Evolutionary conservation across 2,888 invertebrate genomes (phyloP).

Genomic region (Apoderus coryli): DNA sequence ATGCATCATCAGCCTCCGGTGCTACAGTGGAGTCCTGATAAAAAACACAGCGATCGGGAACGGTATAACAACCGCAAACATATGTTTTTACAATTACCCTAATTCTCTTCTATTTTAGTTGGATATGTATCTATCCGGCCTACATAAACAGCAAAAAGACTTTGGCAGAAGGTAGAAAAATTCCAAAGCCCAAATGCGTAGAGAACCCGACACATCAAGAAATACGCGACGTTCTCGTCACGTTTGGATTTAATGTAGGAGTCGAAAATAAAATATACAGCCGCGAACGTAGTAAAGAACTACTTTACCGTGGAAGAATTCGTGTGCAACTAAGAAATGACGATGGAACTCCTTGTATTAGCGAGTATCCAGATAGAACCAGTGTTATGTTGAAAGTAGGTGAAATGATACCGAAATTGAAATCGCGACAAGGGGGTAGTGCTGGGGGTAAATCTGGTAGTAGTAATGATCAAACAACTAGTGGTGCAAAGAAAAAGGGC

Average conservation of each 20-base stretch:
- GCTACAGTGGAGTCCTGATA: constrained; percentile 50
- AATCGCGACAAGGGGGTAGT: constrained; percentile 58
- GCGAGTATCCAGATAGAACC: constrained; percentile 59
- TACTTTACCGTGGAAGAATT: constrained; percentile 71
- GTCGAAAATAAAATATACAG: constrained; percentile 68
- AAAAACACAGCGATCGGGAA: constrained; percentile 67
- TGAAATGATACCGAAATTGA: constrained; percentile 80
- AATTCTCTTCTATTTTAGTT: constrained; percentile 40
- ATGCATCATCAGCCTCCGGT: too few relatives aligned
- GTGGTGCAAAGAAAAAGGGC: constrained; percentile 23
- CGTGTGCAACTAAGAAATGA: constrained; percentile 86
- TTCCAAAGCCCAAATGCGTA: constrained; percentile 74
- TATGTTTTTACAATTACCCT: constrained; percentile 9
- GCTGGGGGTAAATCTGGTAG: constrained; percentile 34
- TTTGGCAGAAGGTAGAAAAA: constrained; percentile 71
- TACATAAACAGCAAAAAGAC: constrained; percentile 92
- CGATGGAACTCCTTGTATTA: constrained; percentile 61
- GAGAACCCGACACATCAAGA: constrained; percentile 93
- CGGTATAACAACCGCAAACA: constrained; percentile 35
- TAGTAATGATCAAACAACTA: constrained; percentile 23
- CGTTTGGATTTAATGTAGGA: constrained; percentile 33
- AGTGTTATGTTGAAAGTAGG: constrained; percentile 65
- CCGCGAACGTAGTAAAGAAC: constrained; percentile 82
- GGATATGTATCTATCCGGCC: constrained; percentile 95
- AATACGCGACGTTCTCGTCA: constrained; percentile 80